phyloP scores from a whole-genome alignment of 2,888 invertebrate genomes.

The Chorisops tibialis region DNA sequence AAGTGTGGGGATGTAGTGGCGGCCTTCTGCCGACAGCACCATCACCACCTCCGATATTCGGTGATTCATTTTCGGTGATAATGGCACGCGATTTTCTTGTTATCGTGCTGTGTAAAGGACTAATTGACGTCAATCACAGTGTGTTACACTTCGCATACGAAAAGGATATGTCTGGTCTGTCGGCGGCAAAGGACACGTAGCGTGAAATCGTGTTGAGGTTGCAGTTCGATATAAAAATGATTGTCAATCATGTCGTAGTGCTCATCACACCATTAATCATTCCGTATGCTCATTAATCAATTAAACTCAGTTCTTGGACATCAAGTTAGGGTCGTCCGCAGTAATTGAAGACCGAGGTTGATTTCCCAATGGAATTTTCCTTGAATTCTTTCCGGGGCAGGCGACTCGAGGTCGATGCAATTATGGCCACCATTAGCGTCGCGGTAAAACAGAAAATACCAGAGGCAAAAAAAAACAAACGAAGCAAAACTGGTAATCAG shows the following conservation, averaged over 20 bases:
- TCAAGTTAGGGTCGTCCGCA: too few species aligned
- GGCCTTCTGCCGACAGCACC: background rate
- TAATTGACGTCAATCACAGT: slow-evolving; percentile 13
- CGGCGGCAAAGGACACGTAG: background rate
- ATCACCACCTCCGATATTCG: background rate
- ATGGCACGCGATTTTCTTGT: slow-evolving; percentile 22
- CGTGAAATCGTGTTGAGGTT: background rate
- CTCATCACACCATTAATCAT: slow-evolving; percentile 18
- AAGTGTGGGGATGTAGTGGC: background rate
- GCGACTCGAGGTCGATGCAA: too few species aligned
- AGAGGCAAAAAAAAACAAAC: too few species aligned
- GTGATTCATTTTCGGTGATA: slow-evolving; percentile 11
- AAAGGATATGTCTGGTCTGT: too few species aligned
- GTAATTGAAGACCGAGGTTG: too few species aligned
- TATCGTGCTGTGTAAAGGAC: slow-evolving; percentile 16
- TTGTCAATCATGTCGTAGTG: background rate
- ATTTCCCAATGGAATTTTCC: too few species aligned
- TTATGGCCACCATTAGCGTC: too few species aligned
- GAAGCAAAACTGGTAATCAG: too few species aligned
- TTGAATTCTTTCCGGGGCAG: too few species aligned
- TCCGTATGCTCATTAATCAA: slow-evolving; percentile 20
- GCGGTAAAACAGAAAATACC: too few species aligned
- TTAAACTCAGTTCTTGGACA: background rate
- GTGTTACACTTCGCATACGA: too few species aligned
- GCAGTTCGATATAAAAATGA: background rate